These are phyloP conservation scores for Percina caprodes DNA, from an alignment of 2,113 vertebrate species.

Conservation along the genomic window DNA sequence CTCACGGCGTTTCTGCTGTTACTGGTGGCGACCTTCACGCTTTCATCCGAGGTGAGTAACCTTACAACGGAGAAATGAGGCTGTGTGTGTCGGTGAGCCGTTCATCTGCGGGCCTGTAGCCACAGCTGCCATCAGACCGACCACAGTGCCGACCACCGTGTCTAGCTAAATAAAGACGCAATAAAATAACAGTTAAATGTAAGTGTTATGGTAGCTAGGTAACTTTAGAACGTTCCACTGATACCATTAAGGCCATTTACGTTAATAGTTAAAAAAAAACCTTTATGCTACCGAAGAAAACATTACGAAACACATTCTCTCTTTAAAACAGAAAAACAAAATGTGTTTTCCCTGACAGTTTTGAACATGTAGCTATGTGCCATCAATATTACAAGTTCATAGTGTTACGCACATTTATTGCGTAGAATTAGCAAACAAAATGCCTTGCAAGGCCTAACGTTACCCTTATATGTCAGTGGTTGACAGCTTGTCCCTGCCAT, in stretches of 20 bases:
- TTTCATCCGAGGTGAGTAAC: slow-evolving; percentile 82
- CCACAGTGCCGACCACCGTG: no score
- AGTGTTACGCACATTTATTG: slow-evolving; percentile 22
- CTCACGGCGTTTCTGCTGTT: slow-evolving; percentile 78
- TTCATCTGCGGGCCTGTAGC: slow-evolving; percentile 18
- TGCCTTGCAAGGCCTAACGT: slow-evolving; percentile 57
- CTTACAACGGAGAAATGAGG: slow-evolving; percentile 26
- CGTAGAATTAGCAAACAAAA: slow-evolving; percentile 26
- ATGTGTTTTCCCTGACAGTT: background rate
- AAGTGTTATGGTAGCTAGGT: background rate
- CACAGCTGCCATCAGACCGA: background rate
- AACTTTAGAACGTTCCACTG: background rate
- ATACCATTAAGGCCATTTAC: background rate
- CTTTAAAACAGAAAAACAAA: accelerated
- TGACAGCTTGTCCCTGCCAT: slow-evolving; percentile 52
- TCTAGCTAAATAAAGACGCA: background rate
- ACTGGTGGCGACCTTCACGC: slow-evolving; percentile 81
- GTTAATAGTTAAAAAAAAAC: background rate
- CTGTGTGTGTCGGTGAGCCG: background rate
- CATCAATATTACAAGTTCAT: background rate
- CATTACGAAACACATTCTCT: background rate
- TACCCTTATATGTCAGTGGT: slow-evolving; percentile 69
- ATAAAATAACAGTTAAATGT: background rate
- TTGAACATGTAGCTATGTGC: background rate
- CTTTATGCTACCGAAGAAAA: slow-evolving; percentile 1